Evolutionary conservation across 2,888 invertebrate species (phyloP).

Genomic region (Drosophila rellima): DNA sequence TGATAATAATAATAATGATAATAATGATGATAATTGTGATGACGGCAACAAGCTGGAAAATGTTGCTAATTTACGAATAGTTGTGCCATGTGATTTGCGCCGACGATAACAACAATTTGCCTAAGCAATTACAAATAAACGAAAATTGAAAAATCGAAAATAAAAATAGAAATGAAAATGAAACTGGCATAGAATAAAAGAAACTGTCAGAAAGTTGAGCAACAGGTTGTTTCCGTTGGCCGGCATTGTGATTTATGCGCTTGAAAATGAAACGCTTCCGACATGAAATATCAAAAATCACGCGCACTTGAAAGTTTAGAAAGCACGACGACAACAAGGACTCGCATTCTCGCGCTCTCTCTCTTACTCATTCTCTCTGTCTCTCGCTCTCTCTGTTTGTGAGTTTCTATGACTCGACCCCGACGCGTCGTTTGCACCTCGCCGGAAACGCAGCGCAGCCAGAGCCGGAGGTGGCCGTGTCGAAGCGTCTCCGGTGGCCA

Average conservation of each 20-base stretch:
- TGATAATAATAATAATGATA: slow-evolving; percentile 9
- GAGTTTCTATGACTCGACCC: slow-evolving; percentile 4
- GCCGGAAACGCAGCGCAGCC: slow-evolving; percentile 74
- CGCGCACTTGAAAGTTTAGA: slow-evolving; percentile 77
- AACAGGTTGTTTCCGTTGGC: slow-evolving; percentile 74
- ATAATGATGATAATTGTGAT: slow-evolving; percentile 42
- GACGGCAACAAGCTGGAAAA: slow-evolving; percentile 82
- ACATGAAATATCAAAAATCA: slow-evolving; percentile 78
- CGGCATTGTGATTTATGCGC: slow-evolving; percentile 76
- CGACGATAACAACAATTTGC: slow-evolving; percentile 58
- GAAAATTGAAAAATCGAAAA: slow-evolving; percentile 7
- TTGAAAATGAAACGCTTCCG: slow-evolving; percentile 80
- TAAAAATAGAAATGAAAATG: neutral
- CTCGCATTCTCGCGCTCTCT: neutral
- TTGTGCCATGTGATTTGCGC: slow-evolving; percentile 39
- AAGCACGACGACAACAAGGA: slow-evolving; percentile 27
- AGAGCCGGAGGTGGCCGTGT: slow-evolving; percentile 82
- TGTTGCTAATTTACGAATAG: slow-evolving; percentile 65
- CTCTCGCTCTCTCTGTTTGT: neutral
- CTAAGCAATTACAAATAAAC: slow-evolving; percentile 35
- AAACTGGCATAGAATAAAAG: neutral
- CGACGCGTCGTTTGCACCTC: slow-evolving; percentile 52
- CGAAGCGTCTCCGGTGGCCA: slow-evolving; percentile 84
- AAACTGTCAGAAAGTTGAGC: slow-evolving; percentile 40
- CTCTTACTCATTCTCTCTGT: neutral